Evolutionary conservation across 2,113 vertebrate species (phyloP), one percentile per base, ranked within the genome.

Genomic region (Microcebus griseorufus): DNA sequence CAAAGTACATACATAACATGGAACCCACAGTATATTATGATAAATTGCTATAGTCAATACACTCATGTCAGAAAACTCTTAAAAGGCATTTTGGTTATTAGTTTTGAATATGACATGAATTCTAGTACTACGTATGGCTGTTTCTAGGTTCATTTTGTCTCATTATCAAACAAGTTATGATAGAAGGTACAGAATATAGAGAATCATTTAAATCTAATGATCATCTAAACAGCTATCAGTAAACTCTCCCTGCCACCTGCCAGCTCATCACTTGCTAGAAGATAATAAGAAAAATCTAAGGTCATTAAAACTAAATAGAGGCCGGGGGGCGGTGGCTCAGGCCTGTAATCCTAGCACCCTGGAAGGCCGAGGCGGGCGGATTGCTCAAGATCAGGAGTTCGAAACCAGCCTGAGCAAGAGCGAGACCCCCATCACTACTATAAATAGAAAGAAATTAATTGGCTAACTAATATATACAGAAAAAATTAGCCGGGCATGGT

Each of bases 41-140:
- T 39, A 84, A 87, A 92, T 0, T 73, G 48, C 75, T 42, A 64
- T 34, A 64, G 37, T 65, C 12, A 45, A 96, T 22, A 84, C 6
- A 55, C 17, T 81, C 25, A 88, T 32, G 13, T 42, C 27, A 96
- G 45, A 72, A 94, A 92, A 96, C 83, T 87, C 84, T 79, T 84
- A 42, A 89, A 87, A 76, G 37, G 12, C 34, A 84, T 80, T 83
- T 80, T 93, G 18, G 9, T 60, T 76, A 55, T 60, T n/a, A 58
- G 25, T 65, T 45, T 70, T 76, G 39, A 95, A 25, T 70, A 79
- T 53, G 51, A 65, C 58, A 87, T 83, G 39, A 93, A 88, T 78
- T 93, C 73, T 53, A 81, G 5, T 76, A 62, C 29, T 88, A 58
- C 0, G 17, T 16, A 84, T 73, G 42, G 55, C 48, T 51, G 13